Evolutionary conservation across 2,113 vertebrate species (phyloP).

Genomic region (Alosa alosa): DNA sequence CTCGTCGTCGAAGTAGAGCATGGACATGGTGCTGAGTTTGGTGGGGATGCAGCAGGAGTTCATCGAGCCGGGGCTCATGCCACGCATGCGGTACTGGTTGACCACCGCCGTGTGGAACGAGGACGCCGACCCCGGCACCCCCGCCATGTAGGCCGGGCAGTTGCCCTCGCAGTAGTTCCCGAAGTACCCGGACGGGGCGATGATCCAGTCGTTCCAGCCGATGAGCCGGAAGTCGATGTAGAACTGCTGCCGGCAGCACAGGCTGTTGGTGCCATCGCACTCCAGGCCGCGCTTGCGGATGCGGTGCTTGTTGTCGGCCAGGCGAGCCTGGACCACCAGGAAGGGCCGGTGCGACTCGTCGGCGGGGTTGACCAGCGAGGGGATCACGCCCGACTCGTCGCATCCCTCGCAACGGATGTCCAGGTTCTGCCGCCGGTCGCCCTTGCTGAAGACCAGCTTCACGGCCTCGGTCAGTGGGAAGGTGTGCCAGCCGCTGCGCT

Average conservation of each 20-base stretch:
- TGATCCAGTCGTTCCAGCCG: slow-evolving; percentile 99
- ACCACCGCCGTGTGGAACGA: slow-evolving; percentile 97
- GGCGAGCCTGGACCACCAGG: slow-evolving; percentile 86
- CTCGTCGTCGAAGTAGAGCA: slow-evolving; percentile 98
- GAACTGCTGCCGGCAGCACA: slow-evolving; percentile 97
- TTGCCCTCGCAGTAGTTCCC: slow-evolving; percentile 98
- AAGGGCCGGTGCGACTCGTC: slow-evolving; percentile 94
- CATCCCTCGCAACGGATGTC: slow-evolving; percentile 93
- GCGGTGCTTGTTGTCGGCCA: slow-evolving; percentile 83
- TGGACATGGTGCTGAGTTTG: slow-evolving; percentile 98
- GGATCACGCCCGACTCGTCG: slow-evolving; percentile 78
- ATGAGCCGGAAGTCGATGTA: slow-evolving; percentile 98
- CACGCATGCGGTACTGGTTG: slow-evolving; percentile 97
- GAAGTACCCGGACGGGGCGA: slow-evolving; percentile 92
- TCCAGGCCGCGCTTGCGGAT: slow-evolving; percentile 95
- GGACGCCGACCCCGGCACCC: slow-evolving; percentile 89
- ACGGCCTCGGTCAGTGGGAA: slow-evolving; percentile 87
- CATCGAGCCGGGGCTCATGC: slow-evolving; percentile 91
- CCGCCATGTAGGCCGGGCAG: slow-evolving; percentile 95
- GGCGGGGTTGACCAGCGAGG: slow-evolving; percentile 79
- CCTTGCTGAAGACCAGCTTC: slow-evolving; percentile 83
- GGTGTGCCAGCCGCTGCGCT: slow-evolving; percentile 95
- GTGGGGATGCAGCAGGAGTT: slow-evolving; percentile 99
- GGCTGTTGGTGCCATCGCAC: slow-evolving; percentile 87
- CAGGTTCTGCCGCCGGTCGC: slow-evolving; percentile 88